A percentile compares a stretch with the other conserved stretches of the same genome.
These are phyloP conservation scores for Aramus guarauna DNA, from an alignment of 2,113 vertebrate genomes.

Conservation along the genomic window DNA sequence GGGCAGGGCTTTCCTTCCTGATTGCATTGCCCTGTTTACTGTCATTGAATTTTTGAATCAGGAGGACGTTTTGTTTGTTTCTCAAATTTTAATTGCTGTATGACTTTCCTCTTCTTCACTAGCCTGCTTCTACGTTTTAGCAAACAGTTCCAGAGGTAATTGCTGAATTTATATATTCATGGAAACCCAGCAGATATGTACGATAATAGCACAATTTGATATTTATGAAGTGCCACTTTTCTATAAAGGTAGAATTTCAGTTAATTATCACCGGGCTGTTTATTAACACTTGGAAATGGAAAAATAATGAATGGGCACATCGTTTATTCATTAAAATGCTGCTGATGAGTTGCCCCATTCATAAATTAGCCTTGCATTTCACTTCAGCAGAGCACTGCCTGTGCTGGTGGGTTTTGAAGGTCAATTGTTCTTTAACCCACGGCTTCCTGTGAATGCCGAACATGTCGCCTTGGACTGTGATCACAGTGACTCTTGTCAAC, in stretches of 20 bases:
- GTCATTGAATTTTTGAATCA: slow-evolving; percentile 62
- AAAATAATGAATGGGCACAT: slow-evolving; percentile 73
- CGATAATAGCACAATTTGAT: slow-evolving; percentile 74
- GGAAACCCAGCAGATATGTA: slow-evolving; percentile 64
- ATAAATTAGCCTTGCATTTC: slow-evolving; percentile 58
- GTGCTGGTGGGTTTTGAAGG: slow-evolving; percentile 48
- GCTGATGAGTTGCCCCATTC: slow-evolving; percentile 59
- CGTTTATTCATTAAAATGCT: slow-evolving; percentile 74
- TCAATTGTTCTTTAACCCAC: slow-evolving; percentile 46
- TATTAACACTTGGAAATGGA: slow-evolving; percentile 77
- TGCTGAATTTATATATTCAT: slow-evolving; percentile 73
- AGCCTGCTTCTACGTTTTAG: slow-evolving; percentile 57
- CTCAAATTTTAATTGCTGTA: slow-evolving; percentile 58
- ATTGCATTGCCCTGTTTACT: slow-evolving; percentile 64
- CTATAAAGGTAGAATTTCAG: slow-evolving; percentile 75
- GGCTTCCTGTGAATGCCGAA: neutral
- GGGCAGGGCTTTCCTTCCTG: slow-evolving; percentile 41
- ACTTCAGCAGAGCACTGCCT: neutral
- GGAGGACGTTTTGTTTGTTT: slow-evolving; percentile 53
- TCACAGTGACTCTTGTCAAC: slow-evolving; percentile 25
- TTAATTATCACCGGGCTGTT: slow-evolving; percentile 75
- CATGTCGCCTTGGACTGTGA: neutral
- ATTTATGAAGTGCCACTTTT: slow-evolving; percentile 79
- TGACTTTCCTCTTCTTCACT: slow-evolving; percentile 60
- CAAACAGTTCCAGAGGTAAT: slow-evolving; percentile 70